phyloP scores from a whole-genome alignment of 2,113 vertebrate species.

The Galemys pyrenaicus region DNA sequence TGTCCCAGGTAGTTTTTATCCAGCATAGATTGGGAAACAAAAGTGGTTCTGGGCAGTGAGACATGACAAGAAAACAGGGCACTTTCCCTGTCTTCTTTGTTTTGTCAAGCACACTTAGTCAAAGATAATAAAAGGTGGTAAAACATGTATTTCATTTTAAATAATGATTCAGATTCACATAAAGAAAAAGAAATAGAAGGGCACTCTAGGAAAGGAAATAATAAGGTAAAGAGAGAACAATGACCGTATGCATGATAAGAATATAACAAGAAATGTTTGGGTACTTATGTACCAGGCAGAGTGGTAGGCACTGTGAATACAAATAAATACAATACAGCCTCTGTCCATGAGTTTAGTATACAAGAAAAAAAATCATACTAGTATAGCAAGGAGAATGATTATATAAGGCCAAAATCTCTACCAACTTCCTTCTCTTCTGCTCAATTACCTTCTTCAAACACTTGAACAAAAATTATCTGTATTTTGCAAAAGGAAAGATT shows the following conservation, averaged over 20 bases:
- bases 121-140: neutral
- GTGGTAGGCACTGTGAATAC: neutral
- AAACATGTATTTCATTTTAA: neutral
- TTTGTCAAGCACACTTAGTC: neutral
- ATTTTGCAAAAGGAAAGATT: constrained; percentile 3
- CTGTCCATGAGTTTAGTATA: neutral
- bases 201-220: neutral
- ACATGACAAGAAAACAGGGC: neutral
- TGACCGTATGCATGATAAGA: too few relatives aligned
- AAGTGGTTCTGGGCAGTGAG: neutral
- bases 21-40: neutral
- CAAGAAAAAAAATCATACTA: neutral
- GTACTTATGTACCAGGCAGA: rapidly evolving
- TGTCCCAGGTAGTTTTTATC: neutral
- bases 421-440: too few relatives aligned
- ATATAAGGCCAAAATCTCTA: too few relatives aligned
- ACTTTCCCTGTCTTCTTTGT: neutral
- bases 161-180: constrained; percentile 5
- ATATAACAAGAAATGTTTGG: neutral
- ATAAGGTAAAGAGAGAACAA: neutral
- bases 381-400: neutral
- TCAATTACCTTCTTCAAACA: too few relatives aligned
- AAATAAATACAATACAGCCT: neutral
- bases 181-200: neutral
- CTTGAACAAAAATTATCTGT: neutral